A percentile compares a stretch with the other conserved stretches of the same genome.
Conservation (phyloP, 2,888 invertebrate genomes). For the Amiota mariae region DNA sequence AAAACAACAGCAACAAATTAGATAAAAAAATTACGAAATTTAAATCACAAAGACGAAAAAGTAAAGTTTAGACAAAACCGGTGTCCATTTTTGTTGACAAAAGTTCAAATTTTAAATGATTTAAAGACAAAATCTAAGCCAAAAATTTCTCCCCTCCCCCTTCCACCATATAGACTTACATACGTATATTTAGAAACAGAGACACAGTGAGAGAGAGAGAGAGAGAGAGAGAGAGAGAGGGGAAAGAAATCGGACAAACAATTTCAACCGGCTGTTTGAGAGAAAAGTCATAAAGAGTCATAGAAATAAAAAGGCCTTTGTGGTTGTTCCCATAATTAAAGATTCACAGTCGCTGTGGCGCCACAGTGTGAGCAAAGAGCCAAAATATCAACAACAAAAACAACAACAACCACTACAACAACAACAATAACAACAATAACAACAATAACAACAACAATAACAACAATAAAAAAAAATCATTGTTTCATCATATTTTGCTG, state of each 20-base stretch:
- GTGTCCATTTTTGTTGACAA: constrained; percentile 41
- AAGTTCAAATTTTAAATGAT: constrained; percentile 24
- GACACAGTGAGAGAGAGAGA: background rate
- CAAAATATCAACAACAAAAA: constrained; percentile 1
- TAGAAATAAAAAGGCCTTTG: no score
- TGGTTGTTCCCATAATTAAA: background rate
- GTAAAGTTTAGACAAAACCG: background rate
- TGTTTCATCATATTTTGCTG: background rate
- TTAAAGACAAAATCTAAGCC: no score
- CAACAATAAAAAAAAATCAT: constrained; percentile 19
- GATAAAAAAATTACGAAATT: background rate
- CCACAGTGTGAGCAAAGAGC: constrained; percentile 12
- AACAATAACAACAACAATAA: constrained; percentile 31
- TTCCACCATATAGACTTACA: no score
- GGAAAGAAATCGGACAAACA: no score
- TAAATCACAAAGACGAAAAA: constrained; percentile 25
- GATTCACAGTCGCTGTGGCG: constrained; percentile 34
- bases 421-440: constrained; percentile 29
- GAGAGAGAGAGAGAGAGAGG: background rate
- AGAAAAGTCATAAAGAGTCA: no score
- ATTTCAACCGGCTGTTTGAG: background rate
- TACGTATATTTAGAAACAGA: background rate
- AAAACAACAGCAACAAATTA: constrained; percentile 6
- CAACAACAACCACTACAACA: constrained; percentile 31
- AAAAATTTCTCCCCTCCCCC: no score